Percentiles rank a stretch among this genome's conserved stretches.
These are phyloP conservation scores for Rhagonycha fulva DNA, from an alignment of 2,888 invertebrate genomes.

Conservation along the genomic window DNA sequence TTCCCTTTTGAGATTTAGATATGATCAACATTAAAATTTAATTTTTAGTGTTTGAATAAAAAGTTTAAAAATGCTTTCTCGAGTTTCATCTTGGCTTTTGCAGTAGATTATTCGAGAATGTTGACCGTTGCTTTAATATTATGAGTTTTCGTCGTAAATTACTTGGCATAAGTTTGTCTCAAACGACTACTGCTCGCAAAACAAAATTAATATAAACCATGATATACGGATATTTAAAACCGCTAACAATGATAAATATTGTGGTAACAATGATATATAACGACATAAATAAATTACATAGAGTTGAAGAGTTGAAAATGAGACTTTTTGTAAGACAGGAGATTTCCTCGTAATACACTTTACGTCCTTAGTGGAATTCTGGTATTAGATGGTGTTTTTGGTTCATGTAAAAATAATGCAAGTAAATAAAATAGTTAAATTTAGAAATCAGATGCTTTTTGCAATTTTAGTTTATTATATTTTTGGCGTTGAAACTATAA, in stretches of 20 bases:
- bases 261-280: slow-evolving; percentile 16
- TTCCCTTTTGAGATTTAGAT: neutral
- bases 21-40: neutral
- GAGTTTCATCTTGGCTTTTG: neutral
- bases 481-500: neutral
- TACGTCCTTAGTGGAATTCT: no score
- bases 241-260: slow-evolving; percentile 15
- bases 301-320: neutral
- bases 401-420: neutral
- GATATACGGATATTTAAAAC: slow-evolving; percentile 18
- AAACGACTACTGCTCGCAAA: slow-evolving; percentile 1
- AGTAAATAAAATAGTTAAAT: neutral
- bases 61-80: neutral
- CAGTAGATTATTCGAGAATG: neutral
- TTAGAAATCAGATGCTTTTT: neutral
- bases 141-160: neutral
- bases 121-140: neutral
- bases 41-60: neutral
- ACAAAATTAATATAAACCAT: slow-evolving; percentile 17
- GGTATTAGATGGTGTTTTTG: neutral
- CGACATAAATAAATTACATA: neutral
- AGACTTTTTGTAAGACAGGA: neutral
- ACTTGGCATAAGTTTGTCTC: slow-evolving; percentile 5
- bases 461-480: neutral
- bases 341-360: neutral